Conservation (phyloP, 2,888 invertebrate species). For the Morpho helenor region DNA sequence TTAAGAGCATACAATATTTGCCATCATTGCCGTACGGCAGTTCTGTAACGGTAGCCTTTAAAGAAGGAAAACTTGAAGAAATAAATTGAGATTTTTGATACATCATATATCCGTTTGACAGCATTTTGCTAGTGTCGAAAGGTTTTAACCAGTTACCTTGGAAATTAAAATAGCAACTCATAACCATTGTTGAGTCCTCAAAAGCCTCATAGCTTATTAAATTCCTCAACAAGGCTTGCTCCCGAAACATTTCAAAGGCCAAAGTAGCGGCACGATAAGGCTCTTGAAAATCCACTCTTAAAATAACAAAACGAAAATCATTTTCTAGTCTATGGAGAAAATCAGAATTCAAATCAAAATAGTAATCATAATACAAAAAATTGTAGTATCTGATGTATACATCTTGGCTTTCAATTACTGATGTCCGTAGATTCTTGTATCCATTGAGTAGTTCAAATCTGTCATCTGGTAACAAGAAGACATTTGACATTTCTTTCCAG, state of each 20-base stretch:
- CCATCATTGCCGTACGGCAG: constrained; percentile 82
- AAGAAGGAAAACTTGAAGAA: constrained; percentile 71
- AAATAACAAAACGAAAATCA: not conserved
- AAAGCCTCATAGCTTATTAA: constrained; percentile 64
- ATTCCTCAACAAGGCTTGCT: too few relatives aligned
- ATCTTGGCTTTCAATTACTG: not conserved
- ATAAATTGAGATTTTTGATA: constrained; percentile 71
- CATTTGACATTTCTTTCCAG: constrained; percentile 28
- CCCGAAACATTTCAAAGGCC: constrained; percentile 51
- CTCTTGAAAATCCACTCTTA: constrained; percentile 21
- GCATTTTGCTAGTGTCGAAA: not conserved
- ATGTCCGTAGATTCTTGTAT: not conserved
- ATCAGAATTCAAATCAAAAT: not conserved
- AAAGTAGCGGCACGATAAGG: constrained; percentile 53
- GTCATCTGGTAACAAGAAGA: constrained; percentile 2
- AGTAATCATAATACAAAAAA: not conserved
- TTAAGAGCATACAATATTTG: constrained; percentile 80
- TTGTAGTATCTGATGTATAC: constrained; percentile 34
- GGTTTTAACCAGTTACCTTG: constrained; percentile 1
- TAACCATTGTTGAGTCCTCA: constrained; percentile 74
- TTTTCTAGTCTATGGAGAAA: not conserved
- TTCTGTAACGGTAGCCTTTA: constrained; percentile 81
- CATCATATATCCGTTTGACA: constrained; percentile 1
- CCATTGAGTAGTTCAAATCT: not conserved
- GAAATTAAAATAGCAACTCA: constrained; percentile 8